phyloP scores from a whole-genome alignment of 2,113 vertebrate genomes.

The Colossoma macropomum region DNA sequence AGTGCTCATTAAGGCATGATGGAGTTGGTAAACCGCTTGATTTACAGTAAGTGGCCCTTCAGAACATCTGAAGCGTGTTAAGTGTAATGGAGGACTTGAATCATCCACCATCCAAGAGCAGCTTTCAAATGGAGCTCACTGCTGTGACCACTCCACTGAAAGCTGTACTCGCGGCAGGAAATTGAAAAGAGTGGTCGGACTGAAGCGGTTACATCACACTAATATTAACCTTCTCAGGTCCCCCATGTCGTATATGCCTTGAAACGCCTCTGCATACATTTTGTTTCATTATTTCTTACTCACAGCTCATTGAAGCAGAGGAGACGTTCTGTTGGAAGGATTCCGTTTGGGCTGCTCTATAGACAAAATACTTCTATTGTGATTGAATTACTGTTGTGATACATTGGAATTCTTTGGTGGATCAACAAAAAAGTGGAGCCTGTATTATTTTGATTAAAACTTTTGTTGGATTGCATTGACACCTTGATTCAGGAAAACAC shows the following conservation, averaged over 20 bases:
- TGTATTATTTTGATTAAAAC: too few relatives aligned
- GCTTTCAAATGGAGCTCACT: not conserved
- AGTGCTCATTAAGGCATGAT: conserved; percentile 26
- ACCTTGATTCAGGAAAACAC: too few relatives aligned
- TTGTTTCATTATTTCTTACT: not conserved
- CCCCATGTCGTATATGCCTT: not conserved
- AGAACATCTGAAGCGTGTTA: conserved; percentile 23
- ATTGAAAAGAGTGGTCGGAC: not conserved
- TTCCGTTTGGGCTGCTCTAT: too few relatives aligned
- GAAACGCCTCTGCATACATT: not conserved
- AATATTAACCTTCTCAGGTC: not conserved
- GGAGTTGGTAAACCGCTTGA: conserved; percentile 13
- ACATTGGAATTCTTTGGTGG: not conserved
- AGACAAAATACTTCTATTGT: too few relatives aligned
- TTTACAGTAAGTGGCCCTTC: conserved; percentile 34
- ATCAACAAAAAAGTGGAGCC: too few relatives aligned
- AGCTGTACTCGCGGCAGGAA: conserved; percentile 7
- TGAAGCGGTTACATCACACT: not conserved
- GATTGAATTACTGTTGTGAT: not conserved
- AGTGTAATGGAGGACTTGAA: conserved; percentile 1
- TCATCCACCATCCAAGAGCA: not conserved
- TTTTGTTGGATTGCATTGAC: too few relatives aligned
- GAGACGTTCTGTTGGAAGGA: not conserved
- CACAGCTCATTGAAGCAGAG: not conserved
- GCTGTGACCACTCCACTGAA: conserved; percentile 6